Percentiles rank a stretch among this genome's conserved stretches.
Evolutionary conservation across 2,113 vertebrate species (phyloP).

Genomic region (Petrocephalus microphthalmus): DNA sequence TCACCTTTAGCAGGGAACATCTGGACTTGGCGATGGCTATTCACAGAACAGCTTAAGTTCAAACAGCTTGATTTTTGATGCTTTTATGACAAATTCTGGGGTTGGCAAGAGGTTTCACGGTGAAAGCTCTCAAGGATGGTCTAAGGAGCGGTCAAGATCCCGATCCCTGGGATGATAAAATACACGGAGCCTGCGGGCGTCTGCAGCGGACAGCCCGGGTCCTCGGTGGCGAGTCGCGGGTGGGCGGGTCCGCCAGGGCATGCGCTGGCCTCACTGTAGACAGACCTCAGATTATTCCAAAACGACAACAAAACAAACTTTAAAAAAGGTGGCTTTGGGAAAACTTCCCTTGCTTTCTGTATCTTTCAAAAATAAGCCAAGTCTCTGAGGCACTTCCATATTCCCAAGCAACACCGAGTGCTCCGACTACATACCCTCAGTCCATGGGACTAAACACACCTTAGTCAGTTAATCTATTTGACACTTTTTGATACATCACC

Average conservation of each 20-base stretch:
- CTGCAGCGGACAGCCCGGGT: neutral
- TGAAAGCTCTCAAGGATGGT: neutral
- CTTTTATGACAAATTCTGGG: neutral
- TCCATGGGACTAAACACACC: slow-evolving; percentile 65
- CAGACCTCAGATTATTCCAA: slow-evolving; percentile 22
- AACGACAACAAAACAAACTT: slow-evolving; percentile 38
- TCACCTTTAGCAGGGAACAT: slow-evolving; percentile 30
- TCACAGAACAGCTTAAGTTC: slow-evolving; percentile 6
- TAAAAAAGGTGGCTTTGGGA: slow-evolving; percentile 36
- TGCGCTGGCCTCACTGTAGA: neutral
- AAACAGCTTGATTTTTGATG: neutral
- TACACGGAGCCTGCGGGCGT: neutral
- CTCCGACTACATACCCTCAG: slow-evolving; percentile 42
- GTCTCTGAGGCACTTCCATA: slow-evolving; percentile 66
- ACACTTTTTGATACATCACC: neutral
- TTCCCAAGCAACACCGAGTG: slow-evolving; percentile 41
- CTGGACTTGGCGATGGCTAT: slow-evolving; percentile 22
- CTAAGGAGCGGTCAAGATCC: neutral
- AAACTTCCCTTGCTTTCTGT: slow-evolving; percentile 41
- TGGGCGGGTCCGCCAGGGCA: neutral
- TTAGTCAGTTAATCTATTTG: slow-evolving; percentile 28
- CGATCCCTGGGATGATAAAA: neutral
- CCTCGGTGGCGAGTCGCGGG: neutral
- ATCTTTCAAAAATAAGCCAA: slow-evolving; percentile 42
- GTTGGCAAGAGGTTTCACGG: neutral